Conservation (phyloP, 2,888 invertebrate genomes). For the Pinctada fucata region DNA sequence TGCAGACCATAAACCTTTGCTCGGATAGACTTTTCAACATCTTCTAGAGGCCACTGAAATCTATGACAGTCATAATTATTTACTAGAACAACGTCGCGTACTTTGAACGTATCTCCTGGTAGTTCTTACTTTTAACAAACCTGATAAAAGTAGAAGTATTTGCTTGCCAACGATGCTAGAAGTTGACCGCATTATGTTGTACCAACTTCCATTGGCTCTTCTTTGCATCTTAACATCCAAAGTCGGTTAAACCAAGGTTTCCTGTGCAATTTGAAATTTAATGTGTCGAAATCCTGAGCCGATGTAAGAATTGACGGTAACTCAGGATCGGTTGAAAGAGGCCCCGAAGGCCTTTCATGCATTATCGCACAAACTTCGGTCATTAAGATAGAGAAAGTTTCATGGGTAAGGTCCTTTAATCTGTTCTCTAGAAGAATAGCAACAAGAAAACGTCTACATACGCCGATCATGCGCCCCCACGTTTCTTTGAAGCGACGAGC, state of each 20-base stretch:
- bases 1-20: neutral
- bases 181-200: neutral
- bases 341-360: too few species aligned
- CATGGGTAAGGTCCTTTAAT: too few species aligned
- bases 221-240: too few species aligned
- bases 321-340: too few species aligned
- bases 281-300: too few species aligned
- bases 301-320: neutral
- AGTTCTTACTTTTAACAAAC: neutral
- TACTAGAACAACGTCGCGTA: conserved; percentile 2
- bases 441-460: conserved; percentile 34
- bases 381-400: too few species aligned
- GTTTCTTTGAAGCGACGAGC: conserved; percentile 40
- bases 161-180: conserved; percentile 1
- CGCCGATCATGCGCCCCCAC: conserved; percentile 44
- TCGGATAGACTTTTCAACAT: neutral
- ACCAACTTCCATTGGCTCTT: too few species aligned
- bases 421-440: neutral
- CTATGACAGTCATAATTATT: neutral
- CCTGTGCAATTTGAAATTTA: too few species aligned
- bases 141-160: neutral
- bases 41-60: conserved; percentile 2
- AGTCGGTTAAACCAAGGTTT: too few species aligned
- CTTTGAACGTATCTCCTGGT: neutral
- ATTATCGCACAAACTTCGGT: too few species aligned